These are phyloP conservation scores for Drosophila melanica DNA, from an alignment of 1,140 invertebrate genomes.

Conservation along the genomic window DNA sequence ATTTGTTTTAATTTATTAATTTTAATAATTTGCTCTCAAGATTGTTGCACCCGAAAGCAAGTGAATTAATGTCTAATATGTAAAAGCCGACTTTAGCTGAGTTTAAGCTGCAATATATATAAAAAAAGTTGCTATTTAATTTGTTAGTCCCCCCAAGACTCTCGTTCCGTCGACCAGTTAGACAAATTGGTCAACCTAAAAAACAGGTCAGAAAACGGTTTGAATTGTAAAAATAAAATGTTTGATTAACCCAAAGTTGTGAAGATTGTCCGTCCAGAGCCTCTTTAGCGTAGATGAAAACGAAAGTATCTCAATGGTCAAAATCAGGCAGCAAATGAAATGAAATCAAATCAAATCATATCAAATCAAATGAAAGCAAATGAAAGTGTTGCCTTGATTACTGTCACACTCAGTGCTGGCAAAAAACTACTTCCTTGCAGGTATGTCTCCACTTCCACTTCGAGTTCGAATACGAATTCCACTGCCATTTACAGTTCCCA, in stretches of 20 bases:
- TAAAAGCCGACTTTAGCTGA: conserved; percentile 6
- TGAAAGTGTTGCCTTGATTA: conserved; percentile 40
- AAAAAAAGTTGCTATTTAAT: conserved; percentile 11
- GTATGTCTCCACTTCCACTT: conserved; percentile 10
- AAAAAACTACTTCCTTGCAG: conserved; percentile 13
- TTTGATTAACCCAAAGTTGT: conserved; percentile 1
- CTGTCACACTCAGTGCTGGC: background rate
- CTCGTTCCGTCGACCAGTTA: background rate
- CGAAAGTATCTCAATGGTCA: conserved; percentile 23
- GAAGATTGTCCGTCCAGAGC: background rate
- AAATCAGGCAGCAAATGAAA: conserved; percentile 19
- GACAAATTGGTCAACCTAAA: background rate
- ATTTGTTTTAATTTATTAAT: conserved; percentile 44
- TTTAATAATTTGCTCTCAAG: conserved; percentile 34
- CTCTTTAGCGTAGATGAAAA: conserved; percentile 3
- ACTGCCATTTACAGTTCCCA: conserved; percentile 14
- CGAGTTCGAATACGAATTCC: background rate
- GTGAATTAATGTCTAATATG: background rate
- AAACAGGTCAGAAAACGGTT: conserved; percentile 21
- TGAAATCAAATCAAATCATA: conserved; percentile 16
- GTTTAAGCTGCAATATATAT: conserved; percentile 12
- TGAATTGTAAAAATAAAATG: conserved; percentile 24
- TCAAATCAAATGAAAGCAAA: conserved; percentile 35
- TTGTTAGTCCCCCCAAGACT: background rate
- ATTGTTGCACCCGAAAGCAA: conserved; percentile 21